phyloP scores from a whole-genome alignment of 1,140 invertebrate genomes.

The Heliconius himera region DNA sequence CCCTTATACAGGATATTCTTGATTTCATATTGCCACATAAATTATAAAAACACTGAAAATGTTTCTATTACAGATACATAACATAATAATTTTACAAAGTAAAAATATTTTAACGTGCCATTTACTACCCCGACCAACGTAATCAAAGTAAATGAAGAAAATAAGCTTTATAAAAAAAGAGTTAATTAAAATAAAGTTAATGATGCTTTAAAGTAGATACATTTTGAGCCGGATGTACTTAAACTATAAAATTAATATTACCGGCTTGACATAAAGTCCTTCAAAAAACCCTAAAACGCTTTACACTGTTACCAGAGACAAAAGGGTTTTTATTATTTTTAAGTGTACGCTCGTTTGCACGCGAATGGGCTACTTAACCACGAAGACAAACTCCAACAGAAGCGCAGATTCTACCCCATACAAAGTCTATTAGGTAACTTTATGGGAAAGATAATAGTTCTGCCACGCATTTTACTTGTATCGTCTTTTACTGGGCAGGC shows the following conservation, averaged over 20 bases:
- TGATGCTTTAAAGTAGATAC: neutral
- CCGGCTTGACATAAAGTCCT: conserved; percentile 35
- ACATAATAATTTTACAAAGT: no score
- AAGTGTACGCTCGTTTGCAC: conserved; percentile 81
- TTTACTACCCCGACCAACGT: no score
- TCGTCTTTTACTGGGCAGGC: conserved; percentile 17
- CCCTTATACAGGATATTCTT: no score
- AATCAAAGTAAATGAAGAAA: neutral
- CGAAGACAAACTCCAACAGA: conserved; percentile 67
- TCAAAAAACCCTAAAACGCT: conserved; percentile 28
- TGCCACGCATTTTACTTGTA: conserved; percentile 77
- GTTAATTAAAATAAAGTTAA: neutral
- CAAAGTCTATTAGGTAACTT: conserved; percentile 70
- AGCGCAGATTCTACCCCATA: conserved; percentile 62
- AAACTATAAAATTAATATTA: conserved; percentile 34
- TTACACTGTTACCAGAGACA: conserved; percentile 46
- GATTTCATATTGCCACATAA: no score
- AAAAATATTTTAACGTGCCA: no score
- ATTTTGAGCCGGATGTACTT: conserved; percentile 28
- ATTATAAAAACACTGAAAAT: no score
- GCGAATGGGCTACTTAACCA: conserved; percentile 82
- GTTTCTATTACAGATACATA: no score
- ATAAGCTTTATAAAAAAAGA: neutral
- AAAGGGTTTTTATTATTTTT: conserved; percentile 80
- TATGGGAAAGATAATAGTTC: conserved; percentile 73